Evolutionary conservation across 2,113 vertebrate genomes (phyloP), one percentile per base, ranked within the genome.

Genomic region (Reinhardtius hippoglossoides): DNA sequence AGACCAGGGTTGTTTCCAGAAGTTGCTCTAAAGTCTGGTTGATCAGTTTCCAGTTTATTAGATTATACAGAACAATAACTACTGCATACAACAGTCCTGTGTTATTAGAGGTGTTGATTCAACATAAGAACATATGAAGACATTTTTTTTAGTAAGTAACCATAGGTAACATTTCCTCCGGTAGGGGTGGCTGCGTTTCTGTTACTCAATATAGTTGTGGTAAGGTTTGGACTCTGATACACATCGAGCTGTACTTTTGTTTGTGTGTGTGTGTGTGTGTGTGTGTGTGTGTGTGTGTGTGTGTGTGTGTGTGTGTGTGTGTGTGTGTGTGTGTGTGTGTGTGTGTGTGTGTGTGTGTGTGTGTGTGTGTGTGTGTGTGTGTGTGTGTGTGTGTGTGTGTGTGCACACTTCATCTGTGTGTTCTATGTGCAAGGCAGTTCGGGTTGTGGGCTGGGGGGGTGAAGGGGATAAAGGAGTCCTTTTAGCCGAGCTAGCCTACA

Each of bases 401-500:
- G 8, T 18, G 54, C 13, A 9, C 26, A 21, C 40, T 35, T 26
- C 67, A 46, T 31, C 56, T 21, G 5, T 54, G 44, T 54, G 26
- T 59, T 71, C 3, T 72, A 23, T 77, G 55, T 63, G 48, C 7
- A 15, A 24, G 48, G 40, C 14, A 0, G 44, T 46, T 16, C 9
- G n/a, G 26, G 64, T 42, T 55, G 7, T 26, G 44, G 54, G 63
- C 21, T 27, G 37, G 15, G 57, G 57, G 72, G 50, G 52, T 44
- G 5, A 63, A 21, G 56, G 20, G 79, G 76, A 85, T 85, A 80
- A 87, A 89, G 75, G 52, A 84, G 59, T 62, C 65, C 76, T 87
- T 88, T 88, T 85, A 88, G 76, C 67, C 73, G 13, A 61, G 69
- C 55, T 78, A 67, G 76, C 72, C 27, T 69, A 67, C 71, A 78